A percentile compares a stretch with the other conserved stretches of the same genome.
Conservation (phyloP, 2,797 vertebrate genomes). For the Anniella stebbinsi region DNA sequence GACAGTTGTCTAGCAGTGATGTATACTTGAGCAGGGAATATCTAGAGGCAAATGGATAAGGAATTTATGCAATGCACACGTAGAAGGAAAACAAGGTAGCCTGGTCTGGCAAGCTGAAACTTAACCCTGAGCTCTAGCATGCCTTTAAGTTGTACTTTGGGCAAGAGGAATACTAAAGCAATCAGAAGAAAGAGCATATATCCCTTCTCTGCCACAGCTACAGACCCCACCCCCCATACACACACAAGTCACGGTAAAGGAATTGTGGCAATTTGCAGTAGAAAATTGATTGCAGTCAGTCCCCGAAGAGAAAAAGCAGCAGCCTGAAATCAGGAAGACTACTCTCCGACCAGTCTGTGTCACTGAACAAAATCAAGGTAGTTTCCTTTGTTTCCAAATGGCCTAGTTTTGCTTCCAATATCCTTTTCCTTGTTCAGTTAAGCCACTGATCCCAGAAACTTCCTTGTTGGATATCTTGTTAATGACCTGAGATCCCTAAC, state of each 20-base stretch:
- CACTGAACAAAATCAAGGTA: slow-evolving; percentile 9
- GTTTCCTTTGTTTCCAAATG: slow-evolving; percentile 6
- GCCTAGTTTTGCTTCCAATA: not conserved
- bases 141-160: not conserved
- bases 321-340: not conserved
- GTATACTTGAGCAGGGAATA: not conserved
- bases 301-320: not conserved
- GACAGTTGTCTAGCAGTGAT: not conserved
- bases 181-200: not conserved
- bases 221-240: not conserved
- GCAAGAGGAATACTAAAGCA: not conserved
- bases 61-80: not conserved
- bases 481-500: not conserved
- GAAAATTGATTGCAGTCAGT: not conserved
- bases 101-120: not conserved
- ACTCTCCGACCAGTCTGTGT: not conserved
- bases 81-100: not conserved
- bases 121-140: not conserved
- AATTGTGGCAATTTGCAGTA: slow-evolving; percentile 2
- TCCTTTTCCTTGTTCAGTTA: not conserved
- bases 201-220: not conserved
- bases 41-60: not conserved
- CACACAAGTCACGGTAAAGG: not conserved
- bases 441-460: not conserved
- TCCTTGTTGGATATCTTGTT: not conserved